These are phyloP conservation scores for Reticulitermes lucifugus DNA, from an alignment of 2,888 invertebrate species.

Conservation along the genomic window DNA sequence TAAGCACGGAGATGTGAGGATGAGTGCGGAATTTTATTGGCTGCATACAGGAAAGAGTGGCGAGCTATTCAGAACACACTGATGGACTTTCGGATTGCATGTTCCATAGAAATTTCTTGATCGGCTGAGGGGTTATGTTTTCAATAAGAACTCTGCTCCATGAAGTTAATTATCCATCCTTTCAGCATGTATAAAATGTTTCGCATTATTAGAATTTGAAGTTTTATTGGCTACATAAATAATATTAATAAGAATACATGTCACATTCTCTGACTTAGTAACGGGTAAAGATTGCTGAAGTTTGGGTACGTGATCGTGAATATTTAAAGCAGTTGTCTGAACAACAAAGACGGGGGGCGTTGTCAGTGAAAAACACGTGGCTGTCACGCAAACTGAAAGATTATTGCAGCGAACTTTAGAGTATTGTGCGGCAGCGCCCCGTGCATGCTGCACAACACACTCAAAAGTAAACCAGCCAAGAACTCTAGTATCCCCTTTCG, in stretches of 20 bases:
- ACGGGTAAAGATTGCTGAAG: not conserved
- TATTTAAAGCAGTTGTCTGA: not conserved
- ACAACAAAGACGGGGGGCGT: conserved; percentile 2
- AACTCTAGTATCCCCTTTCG: too few relatives aligned
- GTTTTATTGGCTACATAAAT: not conserved
- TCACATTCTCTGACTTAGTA: conserved; percentile 15
- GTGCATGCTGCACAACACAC: too few relatives aligned
- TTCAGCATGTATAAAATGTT: not conserved
- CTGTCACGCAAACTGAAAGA: not conserved
- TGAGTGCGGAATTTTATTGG: too few relatives aligned
- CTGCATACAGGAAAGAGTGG: too few relatives aligned
- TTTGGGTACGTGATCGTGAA: conserved; percentile 3
- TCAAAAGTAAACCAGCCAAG: too few relatives aligned
- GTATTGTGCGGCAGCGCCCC: not conserved
- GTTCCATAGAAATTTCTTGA: too few relatives aligned
- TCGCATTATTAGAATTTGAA: not conserved
- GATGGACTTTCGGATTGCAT: too few relatives aligned
- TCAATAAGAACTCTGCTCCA: too few relatives aligned
- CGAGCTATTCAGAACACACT: too few relatives aligned
- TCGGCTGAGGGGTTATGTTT: too few relatives aligned
- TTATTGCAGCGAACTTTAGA: not conserved
- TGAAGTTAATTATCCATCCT: not conserved
- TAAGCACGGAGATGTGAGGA: too few relatives aligned
- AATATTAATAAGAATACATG: not conserved
- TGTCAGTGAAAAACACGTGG: not conserved